These are phyloP conservation scores for Nowickia ferox DNA, from an alignment of 2,888 invertebrate genomes.

Conservation along the genomic window DNA sequence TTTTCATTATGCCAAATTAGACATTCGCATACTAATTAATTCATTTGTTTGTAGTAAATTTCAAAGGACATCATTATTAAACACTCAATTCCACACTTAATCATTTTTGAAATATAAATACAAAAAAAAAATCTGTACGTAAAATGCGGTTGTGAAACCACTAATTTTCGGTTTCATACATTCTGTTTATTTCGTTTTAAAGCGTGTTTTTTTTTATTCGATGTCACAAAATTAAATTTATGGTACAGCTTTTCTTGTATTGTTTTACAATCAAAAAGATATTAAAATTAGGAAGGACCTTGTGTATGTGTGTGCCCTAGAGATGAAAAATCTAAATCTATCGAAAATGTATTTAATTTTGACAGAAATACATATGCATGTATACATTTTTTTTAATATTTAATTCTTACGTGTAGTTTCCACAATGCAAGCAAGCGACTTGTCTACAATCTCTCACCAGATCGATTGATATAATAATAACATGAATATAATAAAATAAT, in stretches of 20 bases:
- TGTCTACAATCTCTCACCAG: too few relatives aligned
- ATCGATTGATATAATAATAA: too few relatives aligned
- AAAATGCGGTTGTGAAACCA: slow-evolving; percentile 3
- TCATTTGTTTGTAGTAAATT: not conserved
- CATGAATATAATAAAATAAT: too few relatives aligned
- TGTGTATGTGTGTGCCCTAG: too few relatives aligned
- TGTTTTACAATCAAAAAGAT: slow-evolving; percentile 3
- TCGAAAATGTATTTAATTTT: too few relatives aligned
- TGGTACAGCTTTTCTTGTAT: not conserved
- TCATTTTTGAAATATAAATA: not conserved
- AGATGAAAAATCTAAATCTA: too few relatives aligned
- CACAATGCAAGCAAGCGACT: too few relatives aligned
- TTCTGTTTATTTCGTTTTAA: not conserved
- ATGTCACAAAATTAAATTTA: not conserved
- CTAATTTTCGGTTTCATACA: slow-evolving; percentile 28
- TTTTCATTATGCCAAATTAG: not conserved
- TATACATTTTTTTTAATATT: too few relatives aligned
- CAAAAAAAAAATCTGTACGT: not conserved
- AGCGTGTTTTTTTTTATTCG: not conserved
- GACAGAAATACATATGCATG: too few relatives aligned
- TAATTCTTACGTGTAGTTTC: too few relatives aligned
- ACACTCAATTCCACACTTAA: not conserved
- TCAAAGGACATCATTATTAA: not conserved
- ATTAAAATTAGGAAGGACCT: not conserved
- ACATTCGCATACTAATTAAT: not conserved